Percentiles rank a stretch among this genome's conserved stretches.
phyloP scores from a whole-genome alignment of 2,888 invertebrate genomes.

The Trissoscelio sp. region DNA sequence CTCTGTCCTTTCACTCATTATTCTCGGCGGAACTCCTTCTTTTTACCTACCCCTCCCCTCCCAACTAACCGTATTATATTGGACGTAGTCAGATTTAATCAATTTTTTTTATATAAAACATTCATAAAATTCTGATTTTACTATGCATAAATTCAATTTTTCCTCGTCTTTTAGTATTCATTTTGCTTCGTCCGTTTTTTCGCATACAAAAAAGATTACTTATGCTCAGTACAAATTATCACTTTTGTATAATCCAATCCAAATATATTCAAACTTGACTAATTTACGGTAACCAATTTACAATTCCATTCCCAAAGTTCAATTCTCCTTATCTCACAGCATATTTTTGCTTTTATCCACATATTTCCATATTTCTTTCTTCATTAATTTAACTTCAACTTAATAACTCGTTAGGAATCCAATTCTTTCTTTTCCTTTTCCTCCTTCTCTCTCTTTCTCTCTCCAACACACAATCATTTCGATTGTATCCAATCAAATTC shows the following conservation, averaged over 20 bases:
- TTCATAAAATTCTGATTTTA: not conserved
- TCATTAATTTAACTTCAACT: not conserved
- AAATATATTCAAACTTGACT: not conserved
- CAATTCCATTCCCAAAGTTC: not conserved
- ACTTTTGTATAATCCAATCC: not conserved
- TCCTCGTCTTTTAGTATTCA: not conserved
- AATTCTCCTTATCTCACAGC: not conserved
- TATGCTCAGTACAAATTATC: not conserved
- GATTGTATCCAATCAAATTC: constrained; percentile 11
- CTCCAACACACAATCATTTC: too few relatives aligned
- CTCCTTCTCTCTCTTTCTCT: too few relatives aligned
- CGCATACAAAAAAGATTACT: not conserved
- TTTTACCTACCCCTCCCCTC: not conserved
- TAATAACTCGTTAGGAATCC: too few relatives aligned
- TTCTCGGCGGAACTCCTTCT: not conserved
- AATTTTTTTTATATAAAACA: not conserved
- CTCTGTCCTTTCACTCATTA: not conserved
- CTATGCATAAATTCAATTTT: not conserved
- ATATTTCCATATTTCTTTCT: not conserved
- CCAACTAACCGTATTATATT: not conserved
- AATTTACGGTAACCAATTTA: not conserved
- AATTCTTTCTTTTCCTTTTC: too few relatives aligned
- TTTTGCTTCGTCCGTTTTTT: too few relatives aligned
- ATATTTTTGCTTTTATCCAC: not conserved
- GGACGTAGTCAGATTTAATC: not conserved